These are phyloP conservation scores for Nasonia oneida DNA, from an alignment of 2,888 invertebrate species.

Conservation along the genomic window DNA sequence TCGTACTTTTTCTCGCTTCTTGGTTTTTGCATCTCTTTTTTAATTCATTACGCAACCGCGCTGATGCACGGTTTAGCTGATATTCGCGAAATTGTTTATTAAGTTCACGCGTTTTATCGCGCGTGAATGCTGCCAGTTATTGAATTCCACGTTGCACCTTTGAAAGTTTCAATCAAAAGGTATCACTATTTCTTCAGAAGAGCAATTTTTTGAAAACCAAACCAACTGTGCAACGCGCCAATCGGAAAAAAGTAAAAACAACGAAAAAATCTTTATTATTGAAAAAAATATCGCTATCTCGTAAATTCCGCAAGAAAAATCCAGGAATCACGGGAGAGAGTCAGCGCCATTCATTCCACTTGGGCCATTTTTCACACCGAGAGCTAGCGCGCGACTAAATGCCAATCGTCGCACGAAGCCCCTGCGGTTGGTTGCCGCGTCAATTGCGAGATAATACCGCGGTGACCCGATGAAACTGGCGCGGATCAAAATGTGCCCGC, in stretches of 20 bases:
- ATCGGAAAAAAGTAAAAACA: too few relatives aligned
- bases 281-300: not conserved
- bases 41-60: not conserved
- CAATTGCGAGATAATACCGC: slow-evolving; percentile 52
- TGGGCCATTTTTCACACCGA: slow-evolving; percentile 48
- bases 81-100: not conserved
- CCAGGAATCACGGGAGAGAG: not conserved
- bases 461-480: slow-evolving; percentile 61
- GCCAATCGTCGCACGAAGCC: slow-evolving; percentile 38
- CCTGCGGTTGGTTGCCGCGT: slow-evolving; percentile 8
- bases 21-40: not conserved
- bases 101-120: too few relatives aligned
- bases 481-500: slow-evolving; percentile 35
- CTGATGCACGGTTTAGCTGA: not conserved
- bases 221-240: too few relatives aligned
- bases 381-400: slow-evolving; percentile 32
- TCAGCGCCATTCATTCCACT: slow-evolving; percentile 9
- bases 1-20: not conserved
- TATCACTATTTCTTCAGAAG: too few relatives aligned
- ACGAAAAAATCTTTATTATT: not conserved
- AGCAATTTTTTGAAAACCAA: too few relatives aligned
- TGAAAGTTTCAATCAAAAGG: too few relatives aligned
- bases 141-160: too few relatives aligned
- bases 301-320: slow-evolving; percentile 31
- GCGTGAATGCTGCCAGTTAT: too few relatives aligned